A percentile compares a stretch with the other conserved stretches of the same genome.
phyloP scores from a whole-genome alignment of 1,140 invertebrate species.

The Cydia splendana region DNA sequence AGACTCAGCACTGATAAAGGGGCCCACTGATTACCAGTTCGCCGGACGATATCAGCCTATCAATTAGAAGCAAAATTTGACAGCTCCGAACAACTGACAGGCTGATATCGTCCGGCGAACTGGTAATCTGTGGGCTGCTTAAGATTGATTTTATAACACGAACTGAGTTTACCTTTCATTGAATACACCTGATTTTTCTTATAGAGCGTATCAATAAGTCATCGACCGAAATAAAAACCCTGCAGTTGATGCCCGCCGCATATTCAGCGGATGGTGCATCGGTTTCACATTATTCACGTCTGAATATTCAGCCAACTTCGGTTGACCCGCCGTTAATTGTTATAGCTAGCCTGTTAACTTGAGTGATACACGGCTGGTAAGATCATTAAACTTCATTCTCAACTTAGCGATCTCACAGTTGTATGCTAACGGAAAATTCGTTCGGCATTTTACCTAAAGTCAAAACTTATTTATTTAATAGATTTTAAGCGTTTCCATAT shows the following conservation, averaged over 20 bases:
- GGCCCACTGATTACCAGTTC: too few species aligned
- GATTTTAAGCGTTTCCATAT: too few species aligned
- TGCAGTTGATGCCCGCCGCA: slow-evolving; percentile 56
- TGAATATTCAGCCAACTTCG: slow-evolving; percentile 72
- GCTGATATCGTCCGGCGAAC: too few species aligned
- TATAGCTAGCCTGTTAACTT: slow-evolving; percentile 60
- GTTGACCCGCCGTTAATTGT: slow-evolving; percentile 74
- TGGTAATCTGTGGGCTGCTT: too few species aligned
- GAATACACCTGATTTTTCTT: not conserved
- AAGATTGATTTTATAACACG: too few species aligned
- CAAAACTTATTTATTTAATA: too few species aligned
- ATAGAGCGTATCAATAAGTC: slow-evolving; percentile 41
- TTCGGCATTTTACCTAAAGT: too few species aligned
- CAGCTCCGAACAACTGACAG: too few species aligned
- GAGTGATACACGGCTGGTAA: slow-evolving; percentile 41
- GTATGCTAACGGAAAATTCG: not conserved
- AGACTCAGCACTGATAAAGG: too few species aligned
- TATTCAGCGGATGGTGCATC: slow-evolving; percentile 63
- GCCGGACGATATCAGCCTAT: too few species aligned
- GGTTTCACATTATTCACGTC: slow-evolving; percentile 74
- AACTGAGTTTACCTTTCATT: too few species aligned
- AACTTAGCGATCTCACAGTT: slow-evolving; percentile 10
- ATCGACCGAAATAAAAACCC: slow-evolving; percentile 61
- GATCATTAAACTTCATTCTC: slow-evolving; percentile 28
- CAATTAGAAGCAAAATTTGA: too few species aligned